Percentiles rank a stretch among this genome's conserved stretches.
These are phyloP conservation scores for Pseudomugil gertrudae DNA, from an alignment of 2,797 vertebrate genomes.

Conservation along the genomic window DNA sequence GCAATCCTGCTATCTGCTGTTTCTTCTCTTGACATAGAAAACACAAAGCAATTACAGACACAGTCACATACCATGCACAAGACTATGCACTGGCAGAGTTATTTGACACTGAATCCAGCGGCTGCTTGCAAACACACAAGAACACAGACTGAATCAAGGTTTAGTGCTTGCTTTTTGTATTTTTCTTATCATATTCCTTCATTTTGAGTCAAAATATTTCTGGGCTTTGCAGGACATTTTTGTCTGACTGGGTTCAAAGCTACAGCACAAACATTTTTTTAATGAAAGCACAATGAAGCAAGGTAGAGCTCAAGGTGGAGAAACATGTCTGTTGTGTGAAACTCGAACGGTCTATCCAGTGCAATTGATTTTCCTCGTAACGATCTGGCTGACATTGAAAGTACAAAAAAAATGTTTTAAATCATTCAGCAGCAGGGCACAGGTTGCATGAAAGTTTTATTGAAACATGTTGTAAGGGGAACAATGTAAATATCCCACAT, in stretches of 20 bases:
- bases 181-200: conserved; percentile 28
- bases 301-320: conserved; percentile 5
- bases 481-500: background rate
- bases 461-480: background rate
- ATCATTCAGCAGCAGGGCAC: background rate
- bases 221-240: conserved; percentile 26
- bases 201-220: conserved; percentile 25
- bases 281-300: conserved; percentile 9
- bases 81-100: conserved; percentile 22
- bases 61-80: conserved; percentile 32
- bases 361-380: conserved; percentile 16
- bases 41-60: conserved; percentile 62
- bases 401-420: background rate
- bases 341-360: background rate
- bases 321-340: conserved; percentile 6
- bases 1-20: conserved; percentile 25
- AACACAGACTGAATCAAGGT: conserved; percentile 41
- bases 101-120: conserved; percentile 43
- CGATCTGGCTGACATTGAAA: conserved; percentile 1
- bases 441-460: background rate
- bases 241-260: conserved; percentile 27
- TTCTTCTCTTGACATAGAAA: conserved; percentile 54
- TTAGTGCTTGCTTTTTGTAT: conserved; percentile 16
- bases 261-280: background rate
- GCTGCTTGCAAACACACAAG: conserved; percentile 18